Conservation (phyloP, 2,888 invertebrate species). For the Lasioglossum morio region DNA sequence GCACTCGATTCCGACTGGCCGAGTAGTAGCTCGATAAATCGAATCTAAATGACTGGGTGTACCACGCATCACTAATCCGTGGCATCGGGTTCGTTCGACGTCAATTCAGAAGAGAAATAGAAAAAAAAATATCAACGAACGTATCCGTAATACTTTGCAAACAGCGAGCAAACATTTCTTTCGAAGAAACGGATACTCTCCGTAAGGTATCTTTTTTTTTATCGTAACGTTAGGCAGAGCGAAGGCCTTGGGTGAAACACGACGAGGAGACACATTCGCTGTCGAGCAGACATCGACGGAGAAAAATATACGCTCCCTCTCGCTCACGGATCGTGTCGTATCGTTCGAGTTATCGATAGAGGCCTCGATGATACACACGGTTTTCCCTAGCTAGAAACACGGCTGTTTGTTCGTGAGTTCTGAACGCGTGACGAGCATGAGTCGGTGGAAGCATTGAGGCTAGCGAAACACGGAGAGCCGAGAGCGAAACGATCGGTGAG, state of each 20-base stretch:
- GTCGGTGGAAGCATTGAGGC: slow-evolving; percentile 38
- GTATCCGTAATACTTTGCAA: background rate
- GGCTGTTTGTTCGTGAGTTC: slow-evolving; percentile 25
- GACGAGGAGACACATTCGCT: slow-evolving; percentile 37
- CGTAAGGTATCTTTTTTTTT: slow-evolving; percentile 29
- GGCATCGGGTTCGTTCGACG: background rate
- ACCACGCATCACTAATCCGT: background rate
- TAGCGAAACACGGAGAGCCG: slow-evolving; percentile 37
- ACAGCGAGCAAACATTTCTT: background rate
- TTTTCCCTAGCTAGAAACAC: slow-evolving; percentile 21
- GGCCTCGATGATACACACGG: background rate
- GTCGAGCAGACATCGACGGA: slow-evolving; percentile 17
- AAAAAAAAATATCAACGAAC: background rate
- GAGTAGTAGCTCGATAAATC: background rate
- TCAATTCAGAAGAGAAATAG: background rate
- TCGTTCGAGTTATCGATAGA: slow-evolving; percentile 25
- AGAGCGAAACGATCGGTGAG: slow-evolving; percentile 42
- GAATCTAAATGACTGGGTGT: slow-evolving; percentile 6
- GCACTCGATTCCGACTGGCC: slow-evolving; percentile 6
- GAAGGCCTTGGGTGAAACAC: slow-evolving; percentile 40
- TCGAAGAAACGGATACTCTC: slow-evolving; percentile 34
- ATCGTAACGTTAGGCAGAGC: slow-evolving; percentile 27
- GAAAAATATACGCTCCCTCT: slow-evolving; percentile 42
- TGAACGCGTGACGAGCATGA: slow-evolving; percentile 50
- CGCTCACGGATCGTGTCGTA: background rate